A percentile compares a stretch with the other conserved stretches of the same genome.
phyloP scores from a whole-genome alignment of 2,888 invertebrate species.

The Aphidius colemani region DNA sequence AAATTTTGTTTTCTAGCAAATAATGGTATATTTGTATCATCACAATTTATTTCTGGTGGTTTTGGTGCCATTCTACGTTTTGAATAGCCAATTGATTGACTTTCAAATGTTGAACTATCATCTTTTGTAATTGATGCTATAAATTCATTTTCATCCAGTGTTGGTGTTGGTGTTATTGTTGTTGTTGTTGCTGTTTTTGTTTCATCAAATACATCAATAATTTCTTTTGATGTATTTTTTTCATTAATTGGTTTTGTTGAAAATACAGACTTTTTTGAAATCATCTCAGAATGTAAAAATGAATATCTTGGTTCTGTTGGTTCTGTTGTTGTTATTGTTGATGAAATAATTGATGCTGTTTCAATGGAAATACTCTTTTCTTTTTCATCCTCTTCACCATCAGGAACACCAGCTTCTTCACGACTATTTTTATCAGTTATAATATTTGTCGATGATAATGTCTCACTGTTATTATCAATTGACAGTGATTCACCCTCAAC shows the following conservation, averaged over 20 bases:
- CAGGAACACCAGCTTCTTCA: conserved; percentile 83
- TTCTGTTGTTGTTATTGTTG: too few species aligned
- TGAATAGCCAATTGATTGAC: conserved; percentile 29
- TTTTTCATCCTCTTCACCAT: conserved; percentile 84
- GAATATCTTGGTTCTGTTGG: conserved; percentile 66
- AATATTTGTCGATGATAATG: background rate
- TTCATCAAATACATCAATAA: background rate
- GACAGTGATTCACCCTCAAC: conserved; percentile 45
- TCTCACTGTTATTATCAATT: conserved; percentile 10
- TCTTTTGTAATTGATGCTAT: conserved; percentile 22
- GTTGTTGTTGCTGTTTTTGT: background rate
- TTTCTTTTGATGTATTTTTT: background rate
- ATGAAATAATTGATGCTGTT: conserved; percentile 21
- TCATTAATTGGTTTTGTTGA: conserved; percentile 69
- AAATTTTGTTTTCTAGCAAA: conserved; percentile 66
- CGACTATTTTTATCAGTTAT: conserved; percentile 65
- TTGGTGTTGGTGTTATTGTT: background rate
- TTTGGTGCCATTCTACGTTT: conserved; percentile 78
- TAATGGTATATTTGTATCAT: conserved; percentile 63
- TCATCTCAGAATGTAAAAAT: conserved; percentile 72
- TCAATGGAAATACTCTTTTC: conserved; percentile 63
- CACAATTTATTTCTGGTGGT: conserved; percentile 66
- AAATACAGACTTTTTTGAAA: conserved; percentile 67
- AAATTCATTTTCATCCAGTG: background rate
- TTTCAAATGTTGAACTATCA: conserved; percentile 37